Base-by-base conservation (phyloP, 2,888 invertebrate species). In the Acrobasis repandana region DNA sequence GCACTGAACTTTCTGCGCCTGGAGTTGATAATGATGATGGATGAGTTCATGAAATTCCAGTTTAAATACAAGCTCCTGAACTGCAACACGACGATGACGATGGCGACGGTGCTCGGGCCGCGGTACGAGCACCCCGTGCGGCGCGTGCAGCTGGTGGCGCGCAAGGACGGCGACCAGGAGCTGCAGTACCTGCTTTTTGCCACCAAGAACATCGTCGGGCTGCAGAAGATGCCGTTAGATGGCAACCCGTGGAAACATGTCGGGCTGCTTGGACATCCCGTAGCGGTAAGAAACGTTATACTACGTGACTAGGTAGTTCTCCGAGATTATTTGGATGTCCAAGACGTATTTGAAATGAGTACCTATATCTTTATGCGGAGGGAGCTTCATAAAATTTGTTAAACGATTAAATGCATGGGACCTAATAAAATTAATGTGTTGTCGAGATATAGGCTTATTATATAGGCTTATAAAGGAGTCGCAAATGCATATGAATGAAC, bases 161-260 rank as follows among this genome's bases (percentile, higher is more conserved):
- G 72, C 6, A 71, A 61, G 14, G 75, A 84, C 33, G 77, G 66
- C 1, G 73, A 72, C 52, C 79, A 70, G 11, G 61, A 67, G 16
- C 56, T 67, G 56, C 80, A 83, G 20, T 95, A 95, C 74, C 77
- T 96, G 72, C 80, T 95, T 36, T 96, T 95, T 73, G 89, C 93
- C 15, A 95, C 95, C 1, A 89, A 93, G 51, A 94, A 93, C 69
- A 93, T 94, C 68, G 92, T 96, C 9, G 96, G 96, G 0, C 78
- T 96, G 18, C 95, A 95, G 76, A 93, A 94, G 65, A 75, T 95
- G 74, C 96, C 96, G 0, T 82, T 95, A 0, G 95, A 96, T 76
- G 96, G 96, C 0, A 96, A 96, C 80, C 96, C 96, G 6, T 96
- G 94, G 87, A 94, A 93, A 71, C 93, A 93, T 67, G 86, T 93